phyloP scores from a whole-genome alignment of 2,888 invertebrate species.

The Adelognathus sp. region DNA sequence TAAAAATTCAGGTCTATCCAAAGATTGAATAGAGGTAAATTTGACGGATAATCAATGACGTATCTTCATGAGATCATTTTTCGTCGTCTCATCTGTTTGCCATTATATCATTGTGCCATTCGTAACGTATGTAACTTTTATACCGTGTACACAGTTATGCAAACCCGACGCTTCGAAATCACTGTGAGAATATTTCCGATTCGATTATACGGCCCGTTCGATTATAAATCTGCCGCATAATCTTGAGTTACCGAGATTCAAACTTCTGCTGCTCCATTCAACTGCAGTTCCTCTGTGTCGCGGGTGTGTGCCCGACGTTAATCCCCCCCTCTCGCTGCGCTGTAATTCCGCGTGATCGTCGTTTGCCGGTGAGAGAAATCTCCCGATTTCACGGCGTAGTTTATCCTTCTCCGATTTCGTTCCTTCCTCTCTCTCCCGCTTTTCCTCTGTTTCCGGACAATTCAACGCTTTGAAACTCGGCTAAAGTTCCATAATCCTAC shows the following conservation, averaged over 20 bases:
- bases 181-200: conserved; percentile 48
- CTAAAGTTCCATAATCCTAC: conserved; percentile 55
- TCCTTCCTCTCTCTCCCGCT: neutral
- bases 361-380: conserved; percentile 42
- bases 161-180: conserved; percentile 12
- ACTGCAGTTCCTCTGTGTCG: conserved; percentile 55
- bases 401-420: conserved; percentile 21
- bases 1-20: too few relatives aligned
- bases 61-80: too few relatives aligned
- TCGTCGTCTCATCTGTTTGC: conserved; percentile 3
- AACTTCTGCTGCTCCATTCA: conserved; percentile 57
- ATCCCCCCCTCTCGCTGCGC: conserved; percentile 37
- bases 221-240: conserved; percentile 59
- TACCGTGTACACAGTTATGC: neutral
- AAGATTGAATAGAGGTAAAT: too few relatives aligned
- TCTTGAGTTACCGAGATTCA: conserved; percentile 56
- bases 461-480: conserved; percentile 41
- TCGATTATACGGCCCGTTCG: conserved; percentile 57
- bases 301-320: conserved; percentile 54
- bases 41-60: too few relatives aligned
- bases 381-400: conserved; percentile 46
- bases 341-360: conserved; percentile 26
- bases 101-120: neutral
- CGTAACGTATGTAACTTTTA: conserved; percentile 6
- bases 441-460: conserved; percentile 8